A percentile compares a stretch with the other conserved stretches of the same genome.
Evolutionary conservation across 2,888 invertebrate genomes (phyloP).

Genomic region (Lasioglossum malachurum): DNA sequence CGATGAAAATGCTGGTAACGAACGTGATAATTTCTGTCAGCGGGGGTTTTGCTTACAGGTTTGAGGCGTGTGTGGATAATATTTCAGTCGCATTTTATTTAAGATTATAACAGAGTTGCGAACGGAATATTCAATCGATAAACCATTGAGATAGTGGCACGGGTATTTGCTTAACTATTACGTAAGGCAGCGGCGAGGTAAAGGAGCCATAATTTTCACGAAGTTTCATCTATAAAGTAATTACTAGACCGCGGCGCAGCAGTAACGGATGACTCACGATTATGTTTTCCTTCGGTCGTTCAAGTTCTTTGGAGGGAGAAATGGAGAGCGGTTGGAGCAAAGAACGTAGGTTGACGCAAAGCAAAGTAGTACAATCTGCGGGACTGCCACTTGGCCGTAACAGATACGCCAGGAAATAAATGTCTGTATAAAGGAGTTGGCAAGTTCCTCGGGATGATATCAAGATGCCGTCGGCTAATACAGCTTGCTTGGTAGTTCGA

Average conservation of each 20-base stretch:
- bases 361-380: slow-evolving; percentile 80
- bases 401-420: slow-evolving; percentile 80
- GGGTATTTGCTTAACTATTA: slow-evolving; percentile 16
- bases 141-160: background rate
- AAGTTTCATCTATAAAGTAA: slow-evolving; percentile 59
- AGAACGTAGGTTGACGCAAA: slow-evolving; percentile 49
- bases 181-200: background rate
- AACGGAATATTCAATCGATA: background rate
- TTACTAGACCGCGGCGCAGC: slow-evolving; percentile 66
- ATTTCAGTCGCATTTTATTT: background rate
- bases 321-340: slow-evolving; percentile 28
- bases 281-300: slow-evolving; percentile 71
- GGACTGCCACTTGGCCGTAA: slow-evolving; percentile 78
- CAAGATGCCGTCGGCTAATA: slow-evolving; percentile 80
- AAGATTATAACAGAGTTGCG: background rate
- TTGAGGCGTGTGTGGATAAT: background rate
- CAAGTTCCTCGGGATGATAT: slow-evolving; percentile 80
- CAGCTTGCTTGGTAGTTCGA: slow-evolving; percentile 64
- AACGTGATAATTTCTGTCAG: background rate
- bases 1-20: background rate
- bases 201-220: slow-evolving; percentile 7
- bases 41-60: background rate
- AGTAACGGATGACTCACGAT: slow-evolving; percentile 77
- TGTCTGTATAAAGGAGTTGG: slow-evolving; percentile 82
- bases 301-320: slow-evolving; percentile 49